These are phyloP conservation scores for Aspidiotus destructor DNA, from an alignment of 2,888 invertebrate species.

Conservation along the genomic window DNA sequence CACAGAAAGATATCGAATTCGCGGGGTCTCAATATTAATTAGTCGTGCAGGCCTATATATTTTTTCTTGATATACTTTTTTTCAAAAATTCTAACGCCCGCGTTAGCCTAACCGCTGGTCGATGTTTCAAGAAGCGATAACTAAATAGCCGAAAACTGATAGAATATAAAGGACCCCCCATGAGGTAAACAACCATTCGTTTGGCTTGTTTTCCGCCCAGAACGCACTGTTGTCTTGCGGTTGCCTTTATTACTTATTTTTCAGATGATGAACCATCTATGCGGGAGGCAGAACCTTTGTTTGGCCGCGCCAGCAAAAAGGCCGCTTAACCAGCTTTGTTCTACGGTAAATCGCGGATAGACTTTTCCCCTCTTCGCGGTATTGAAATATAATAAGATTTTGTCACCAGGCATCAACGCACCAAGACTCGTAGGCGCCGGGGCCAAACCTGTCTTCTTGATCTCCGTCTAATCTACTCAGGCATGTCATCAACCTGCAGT, in stretches of 20 bases:
- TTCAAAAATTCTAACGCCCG: too few relatives aligned
- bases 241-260: constrained; percentile 29
- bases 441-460: background rate
- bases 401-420: constrained; percentile 29
- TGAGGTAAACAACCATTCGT: constrained; percentile 21
- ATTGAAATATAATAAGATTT: constrained; percentile 31
- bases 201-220: constrained; percentile 31
- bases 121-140: too few relatives aligned
- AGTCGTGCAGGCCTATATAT: too few relatives aligned
- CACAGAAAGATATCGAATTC: too few relatives aligned
- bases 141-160: background rate
- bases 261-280: constrained; percentile 24
- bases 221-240: constrained; percentile 28
- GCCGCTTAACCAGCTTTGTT: constrained; percentile 26
- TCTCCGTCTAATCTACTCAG: background rate
- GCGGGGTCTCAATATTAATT: too few relatives aligned
- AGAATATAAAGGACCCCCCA: constrained; percentile 19
- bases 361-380: constrained; percentile 5
- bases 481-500: constrained; percentile 1
- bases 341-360: background rate
- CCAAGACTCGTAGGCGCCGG: constrained; percentile 29
- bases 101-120: too few relatives aligned
- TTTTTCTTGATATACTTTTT: too few relatives aligned
- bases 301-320: constrained; percentile 16
- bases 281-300: constrained; percentile 31